A percentile compares a stretch with the other conserved stretches of the same genome.
phyloP scores from a whole-genome alignment of 2,113 vertebrate species.

The Neofelis nebulosa region DNA sequence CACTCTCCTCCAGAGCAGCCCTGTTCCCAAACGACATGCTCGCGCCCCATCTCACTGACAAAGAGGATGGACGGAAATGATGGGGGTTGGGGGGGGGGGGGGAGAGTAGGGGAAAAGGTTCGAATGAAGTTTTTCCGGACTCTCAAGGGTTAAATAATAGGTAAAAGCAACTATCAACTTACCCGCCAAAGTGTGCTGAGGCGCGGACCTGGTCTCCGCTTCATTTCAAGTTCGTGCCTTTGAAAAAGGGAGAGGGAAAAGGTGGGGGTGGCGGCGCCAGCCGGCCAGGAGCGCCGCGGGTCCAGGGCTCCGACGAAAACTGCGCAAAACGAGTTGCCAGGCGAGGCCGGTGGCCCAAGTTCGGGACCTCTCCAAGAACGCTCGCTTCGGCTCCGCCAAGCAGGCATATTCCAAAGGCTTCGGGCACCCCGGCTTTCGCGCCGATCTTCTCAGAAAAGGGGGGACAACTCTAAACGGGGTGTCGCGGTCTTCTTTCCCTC shows the following conservation, averaged over 20 bases:
- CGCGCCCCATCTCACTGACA: not conserved
- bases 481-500: not conserved
- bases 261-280: not conserved
- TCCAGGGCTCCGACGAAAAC: not conserved
- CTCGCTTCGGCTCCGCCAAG: slow-evolving; percentile 55
- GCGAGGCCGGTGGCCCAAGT: slow-evolving; percentile 60
- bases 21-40: not conserved
- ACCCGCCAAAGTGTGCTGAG: slow-evolving; percentile 79
- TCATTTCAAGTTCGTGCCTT: slow-evolving; percentile 67
- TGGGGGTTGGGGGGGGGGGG: not conserved
- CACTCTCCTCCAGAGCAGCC: not conserved
- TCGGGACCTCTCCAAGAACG: slow-evolving; percentile 45
- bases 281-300: not conserved
- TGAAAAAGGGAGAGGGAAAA: not conserved
- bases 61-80: not conserved
- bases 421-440: slow-evolving; percentile 53
- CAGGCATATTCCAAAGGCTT: slow-evolving; percentile 71
- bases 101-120: not conserved
- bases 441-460: slow-evolving; percentile 70
- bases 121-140: slow-evolving; percentile 17
- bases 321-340: slow-evolving; percentile 57
- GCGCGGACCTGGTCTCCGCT: slow-evolving; percentile 68
- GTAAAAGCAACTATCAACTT: slow-evolving; percentile 73
- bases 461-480: not conserved
- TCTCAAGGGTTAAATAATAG: slow-evolving; percentile 22